Conservation (phyloP, 2,888 invertebrate species). For the Cheilosia variabilis region DNA sequence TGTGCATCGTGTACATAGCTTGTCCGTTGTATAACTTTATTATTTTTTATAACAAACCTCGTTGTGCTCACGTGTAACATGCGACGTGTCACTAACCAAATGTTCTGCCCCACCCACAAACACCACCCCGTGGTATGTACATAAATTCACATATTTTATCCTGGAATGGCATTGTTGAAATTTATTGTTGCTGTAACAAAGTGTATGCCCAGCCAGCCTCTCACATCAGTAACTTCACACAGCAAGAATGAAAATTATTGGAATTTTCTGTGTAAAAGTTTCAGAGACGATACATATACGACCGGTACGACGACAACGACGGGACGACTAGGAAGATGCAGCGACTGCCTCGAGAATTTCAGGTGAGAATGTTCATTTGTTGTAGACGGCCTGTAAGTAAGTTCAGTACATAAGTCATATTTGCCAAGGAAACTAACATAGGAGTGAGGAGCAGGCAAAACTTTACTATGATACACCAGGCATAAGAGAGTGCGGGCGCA, state of each 20-base stretch:
- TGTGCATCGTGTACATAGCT: not conserved
- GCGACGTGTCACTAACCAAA: slow-evolving; percentile 28
- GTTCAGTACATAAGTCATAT: slow-evolving; percentile 68
- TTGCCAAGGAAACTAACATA: slow-evolving; percentile 53
- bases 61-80: slow-evolving; percentile 42
- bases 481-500: not conserved
- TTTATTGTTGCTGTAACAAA: slow-evolving; percentile 54
- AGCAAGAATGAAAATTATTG: slow-evolving; percentile 53
- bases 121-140: not conserved
- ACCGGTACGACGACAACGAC: slow-evolving; percentile 5
- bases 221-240: slow-evolving; percentile 25
- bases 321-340: slow-evolving; percentile 3
- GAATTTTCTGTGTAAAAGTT: slow-evolving; percentile 57
- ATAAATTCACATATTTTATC: slow-evolving; percentile 51
- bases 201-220: not conserved
- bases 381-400: slow-evolving; percentile 48
- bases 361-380: slow-evolving; percentile 68
- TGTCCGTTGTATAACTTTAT: slow-evolving; percentile 7
- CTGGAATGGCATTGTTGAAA: slow-evolving; percentile 45
- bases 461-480: slow-evolving; percentile 32
- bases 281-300: slow-evolving; percentile 13
- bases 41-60: not conserved
- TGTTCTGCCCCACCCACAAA: no score
- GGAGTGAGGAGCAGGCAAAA: slow-evolving; percentile 16
- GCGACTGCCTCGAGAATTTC: slow-evolving; percentile 53